Evolutionary conservation across 2,888 invertebrate genomes (phyloP).

Genomic region (Melieria omissa): DNA sequence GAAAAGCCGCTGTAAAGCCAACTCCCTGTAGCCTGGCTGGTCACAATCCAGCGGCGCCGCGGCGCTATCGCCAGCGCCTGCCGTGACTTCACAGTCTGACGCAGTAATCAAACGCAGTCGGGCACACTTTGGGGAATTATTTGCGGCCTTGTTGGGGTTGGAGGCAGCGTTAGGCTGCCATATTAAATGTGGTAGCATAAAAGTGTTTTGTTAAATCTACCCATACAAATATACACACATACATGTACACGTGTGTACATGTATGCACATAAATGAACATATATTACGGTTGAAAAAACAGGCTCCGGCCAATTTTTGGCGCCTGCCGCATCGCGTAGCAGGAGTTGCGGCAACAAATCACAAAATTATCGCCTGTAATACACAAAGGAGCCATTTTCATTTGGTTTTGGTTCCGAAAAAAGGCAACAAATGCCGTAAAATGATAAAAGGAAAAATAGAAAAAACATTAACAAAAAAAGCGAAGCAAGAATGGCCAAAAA

Average conservation of each 20-base stretch:
- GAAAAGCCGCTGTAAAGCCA: not conserved
- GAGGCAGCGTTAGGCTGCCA: too few relatives aligned
- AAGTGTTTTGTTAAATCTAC: conserved; percentile 9
- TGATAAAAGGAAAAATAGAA: conserved; percentile 1
- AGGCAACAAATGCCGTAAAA: not conserved
- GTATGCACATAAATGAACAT: not conserved
- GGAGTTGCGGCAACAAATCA: conserved; percentile 20
- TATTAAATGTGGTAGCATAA: conserved; percentile 18
- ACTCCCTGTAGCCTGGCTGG: not conserved
- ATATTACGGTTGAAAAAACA: not conserved
- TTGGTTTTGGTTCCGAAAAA: not conserved
- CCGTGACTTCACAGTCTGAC: not conserved
- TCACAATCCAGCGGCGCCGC: not conserved
- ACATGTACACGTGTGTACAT: not conserved
- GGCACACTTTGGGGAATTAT: conserved; percentile 28
- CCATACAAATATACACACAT: not conserved
- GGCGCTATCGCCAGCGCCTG: not conserved
- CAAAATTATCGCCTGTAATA: conserved; percentile 36
- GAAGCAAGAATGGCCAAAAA: too few relatives aligned
- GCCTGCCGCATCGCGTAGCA: not conserved
- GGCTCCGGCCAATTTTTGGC: not conserved
- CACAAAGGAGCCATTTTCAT: conserved; percentile 31
- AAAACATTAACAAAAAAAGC: not conserved
- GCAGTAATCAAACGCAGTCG: conserved; percentile 21
- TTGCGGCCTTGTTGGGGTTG: conserved; percentile 25